Evolutionary conservation across 2,797 vertebrate species (phyloP).

Genomic region (Dendrocincla fuliginosa): DNA sequence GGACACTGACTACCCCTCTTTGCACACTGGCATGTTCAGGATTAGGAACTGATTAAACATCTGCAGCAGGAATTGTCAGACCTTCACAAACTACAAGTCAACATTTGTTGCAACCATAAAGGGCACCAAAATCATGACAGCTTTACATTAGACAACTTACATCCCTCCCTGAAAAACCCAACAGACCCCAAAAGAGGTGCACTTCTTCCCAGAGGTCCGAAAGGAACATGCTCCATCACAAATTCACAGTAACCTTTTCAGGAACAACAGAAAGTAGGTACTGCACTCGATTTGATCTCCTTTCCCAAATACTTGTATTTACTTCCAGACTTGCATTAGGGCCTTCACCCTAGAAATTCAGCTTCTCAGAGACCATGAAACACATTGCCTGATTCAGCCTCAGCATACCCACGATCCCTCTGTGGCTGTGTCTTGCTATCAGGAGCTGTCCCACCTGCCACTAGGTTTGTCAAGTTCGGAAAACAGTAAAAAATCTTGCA

Average conservation of each 20-base stretch:
- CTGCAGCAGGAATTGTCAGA: not conserved
- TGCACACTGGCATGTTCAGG: accelerated
- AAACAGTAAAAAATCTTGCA: not conserved
- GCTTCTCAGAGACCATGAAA: not conserved
- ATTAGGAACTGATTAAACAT: not conserved
- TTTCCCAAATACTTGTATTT: not conserved
- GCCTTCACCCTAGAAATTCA: not conserved
- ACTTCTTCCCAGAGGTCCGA: not conserved
- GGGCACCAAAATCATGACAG: not conserved
- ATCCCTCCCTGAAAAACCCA: accelerated
- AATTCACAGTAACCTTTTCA: not conserved
- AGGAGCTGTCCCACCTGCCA: not conserved
- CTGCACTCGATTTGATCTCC: not conserved
- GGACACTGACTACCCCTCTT: not conserved
- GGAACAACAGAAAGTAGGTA: not conserved
- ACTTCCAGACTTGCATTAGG: not conserved
- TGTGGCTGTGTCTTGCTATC: not conserved
- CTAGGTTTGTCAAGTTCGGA: not conserved
- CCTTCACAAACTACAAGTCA: not conserved
- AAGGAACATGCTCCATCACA: not conserved
- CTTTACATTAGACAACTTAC: not conserved
- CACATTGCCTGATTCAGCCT: not conserved
- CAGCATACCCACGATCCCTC: not conserved
- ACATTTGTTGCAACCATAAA: not conserved
- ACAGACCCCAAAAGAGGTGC: accelerated